These are phyloP conservation scores for Nematolebias whitei DNA, from an alignment of 2,113 vertebrate genomes.

Conservation along the genomic window DNA sequence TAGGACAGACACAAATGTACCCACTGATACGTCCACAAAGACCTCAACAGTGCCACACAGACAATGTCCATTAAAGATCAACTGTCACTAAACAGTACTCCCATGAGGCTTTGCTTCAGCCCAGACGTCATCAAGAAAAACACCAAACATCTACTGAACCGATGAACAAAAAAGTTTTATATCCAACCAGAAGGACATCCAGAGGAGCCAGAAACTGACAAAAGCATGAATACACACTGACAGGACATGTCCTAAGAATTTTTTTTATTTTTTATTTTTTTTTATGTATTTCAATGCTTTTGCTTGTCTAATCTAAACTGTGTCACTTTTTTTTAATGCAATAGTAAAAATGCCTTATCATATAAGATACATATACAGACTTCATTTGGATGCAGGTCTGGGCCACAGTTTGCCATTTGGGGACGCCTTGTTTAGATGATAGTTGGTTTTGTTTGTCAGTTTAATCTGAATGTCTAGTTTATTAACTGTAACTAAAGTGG, in stretches of 20 bases:
- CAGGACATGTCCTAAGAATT: neutral
- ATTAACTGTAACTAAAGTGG: neutral
- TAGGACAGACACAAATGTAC: slow-evolving; percentile 81
- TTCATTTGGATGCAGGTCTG: too few species aligned
- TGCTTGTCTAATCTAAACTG: too few species aligned
- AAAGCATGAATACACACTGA: neutral
- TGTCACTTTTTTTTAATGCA: too few species aligned
- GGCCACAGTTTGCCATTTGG: too few species aligned
- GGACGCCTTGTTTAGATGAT: too few species aligned
- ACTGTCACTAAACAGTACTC: slow-evolving; percentile 47
- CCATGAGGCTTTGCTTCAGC: slow-evolving; percentile 48
- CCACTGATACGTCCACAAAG: slow-evolving; percentile 29
- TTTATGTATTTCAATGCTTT: too few species aligned
- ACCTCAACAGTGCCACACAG: slow-evolving; percentile 43
- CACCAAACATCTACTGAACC: slow-evolving; percentile 23
- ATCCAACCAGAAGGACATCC: slow-evolving; percentile 25
- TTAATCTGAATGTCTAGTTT: too few species aligned
- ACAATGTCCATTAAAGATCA: slow-evolving; percentile 62
- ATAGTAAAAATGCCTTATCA: too few species aligned
- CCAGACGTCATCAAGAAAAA: slow-evolving; percentile 42
- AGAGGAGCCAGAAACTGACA: slow-evolving; percentile 11
- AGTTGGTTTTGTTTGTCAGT: too few species aligned
- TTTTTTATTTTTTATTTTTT: neutral
- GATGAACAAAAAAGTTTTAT: slow-evolving; percentile 18
- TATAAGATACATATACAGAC: too few species aligned